Evolutionary conservation across 2,113 vertebrate genomes (phyloP), one percentile per base, ranked within the genome.

Genomic region (Crotalus helleri): DNA sequence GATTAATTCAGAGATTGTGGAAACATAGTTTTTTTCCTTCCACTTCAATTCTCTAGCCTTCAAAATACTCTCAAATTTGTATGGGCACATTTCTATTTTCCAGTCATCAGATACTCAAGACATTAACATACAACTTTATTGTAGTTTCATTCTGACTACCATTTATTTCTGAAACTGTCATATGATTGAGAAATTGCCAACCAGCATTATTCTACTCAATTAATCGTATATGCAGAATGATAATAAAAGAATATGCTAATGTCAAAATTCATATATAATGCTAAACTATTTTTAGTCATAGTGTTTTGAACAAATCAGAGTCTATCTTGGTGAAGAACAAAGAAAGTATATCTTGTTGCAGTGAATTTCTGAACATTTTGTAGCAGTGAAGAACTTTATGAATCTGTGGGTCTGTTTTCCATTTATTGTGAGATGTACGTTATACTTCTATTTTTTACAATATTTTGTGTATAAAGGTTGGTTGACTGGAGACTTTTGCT

Each of bases 1-100:
- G 93, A 95, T 94, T 95, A 96, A 94, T 85, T 1, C 89, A 12
- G 59, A 17, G 94, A 95, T 91, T 94, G 94, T 86, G 95, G 95
- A 54, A 81, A 94, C 94, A 95, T 94, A 94, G 92, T 88, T 89
- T 58, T 88, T 51, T 93, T 44, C 39, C 54, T 61, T 87, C 95
- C 87, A 58, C n/a, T 81, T 92, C 44, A 49, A 33, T 92, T 49
- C 49, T 61, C 44, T 61, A 19, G 0, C 46, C n/a, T 51, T 23
- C 93, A 95, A 90, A 91, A 92, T 90, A 94, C 93, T 94, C 33
- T 69, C 9, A 1, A 0, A 46, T 55, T 44, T 0, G 0, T 81
- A 93, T 90, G 61, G 89, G 91, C 89, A 94, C 90, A 61, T 33
- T 94, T 94, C 49, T 69, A 69, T 69, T 86, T 90, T 90, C 91